Evolutionary conservation across 53 echinoderm and acorn worm species (phyloP), one percentile per base, ranked within the genome.

Genomic region (Stichopus horrens): DNA sequence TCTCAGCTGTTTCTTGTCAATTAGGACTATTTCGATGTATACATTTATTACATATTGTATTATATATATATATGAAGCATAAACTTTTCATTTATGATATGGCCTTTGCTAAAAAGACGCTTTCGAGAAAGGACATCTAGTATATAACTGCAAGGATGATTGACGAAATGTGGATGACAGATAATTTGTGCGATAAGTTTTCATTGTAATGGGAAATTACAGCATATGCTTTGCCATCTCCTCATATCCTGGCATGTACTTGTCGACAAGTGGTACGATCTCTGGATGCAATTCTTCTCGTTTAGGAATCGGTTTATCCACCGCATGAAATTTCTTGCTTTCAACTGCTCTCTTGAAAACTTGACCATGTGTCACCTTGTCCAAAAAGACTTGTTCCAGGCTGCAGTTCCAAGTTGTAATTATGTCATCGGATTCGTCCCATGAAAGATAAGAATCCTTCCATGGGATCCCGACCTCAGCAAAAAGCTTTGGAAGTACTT

Each of bases 391-490:
- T 5, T 68, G 71, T 68, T 68, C 71, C 16, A 68, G 19, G 18
- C 71, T 19, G 19, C 19, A 59, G 7, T 5, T 21, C 83, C 83
- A 83, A 10, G 21, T 58, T 7, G 21, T 54, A 18, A 83, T 21
- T 19, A 83, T 21, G 8, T 57, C 58, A 23, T 37, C 65, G 55
- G 54, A 55, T 5, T 19, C 60, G 9, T 63, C 63, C 83, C 83
- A 83, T n/a, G 23, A 37, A 23, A 83, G 83, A 37, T 83, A 83
- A 2, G 83, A 83, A 18, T 83, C 65, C 60, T 63, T 83, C 83
- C 83, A 83, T n/a, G 83, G 83, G 51, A 83, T 83, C 11, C 51
- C 60, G 55, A 83, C 11, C 23, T 59, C 37, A 5, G 82, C 57
- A 58, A 82, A 82, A 16, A 82, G 82, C 82, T 82, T 23, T 4